Percentiles rank a stretch among this genome's conserved stretches.
phyloP scores from a whole-genome alignment of 2,797 vertebrate genomes.

The Brachymystax lenok region DNA sequence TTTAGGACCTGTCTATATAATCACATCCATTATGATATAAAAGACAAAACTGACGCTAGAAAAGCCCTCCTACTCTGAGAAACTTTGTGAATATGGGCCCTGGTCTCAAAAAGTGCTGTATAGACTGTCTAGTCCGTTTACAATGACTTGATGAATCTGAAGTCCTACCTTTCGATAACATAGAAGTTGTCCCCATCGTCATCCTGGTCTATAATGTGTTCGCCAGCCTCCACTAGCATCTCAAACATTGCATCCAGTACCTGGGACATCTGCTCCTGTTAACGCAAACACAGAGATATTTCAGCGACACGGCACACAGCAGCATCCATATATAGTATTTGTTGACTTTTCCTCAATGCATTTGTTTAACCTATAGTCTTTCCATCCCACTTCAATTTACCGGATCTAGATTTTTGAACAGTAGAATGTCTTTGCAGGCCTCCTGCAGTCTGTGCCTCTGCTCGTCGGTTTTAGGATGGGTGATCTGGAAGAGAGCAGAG shows the following conservation, averaged over 20 bases:
- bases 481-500: conserved; percentile 78
- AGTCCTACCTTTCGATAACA: conserved; percentile 84
- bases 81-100: no score
- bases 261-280: conserved; percentile 96
- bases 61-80: no score
- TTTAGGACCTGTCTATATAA: no score
- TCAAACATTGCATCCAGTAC: conserved; percentile 99
- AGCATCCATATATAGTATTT: not conserved
- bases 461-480: conserved; percentile 97
- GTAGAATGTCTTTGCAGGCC: conserved; percentile 95
- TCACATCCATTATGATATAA: no score
- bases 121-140: no score
- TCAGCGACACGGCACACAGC: not conserved
- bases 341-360: conserved; percentile 8
- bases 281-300: not conserved
- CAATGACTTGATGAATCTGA: not conserved
- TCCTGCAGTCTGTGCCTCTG: conserved; percentile 97
- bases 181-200: conserved; percentile 99
- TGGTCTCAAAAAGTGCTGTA: not conserved
- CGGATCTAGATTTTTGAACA: conserved; percentile 96
- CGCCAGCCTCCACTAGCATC: conserved; percentile 87
- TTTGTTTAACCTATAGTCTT: not conserved
- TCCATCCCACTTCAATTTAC: conserved; percentile 71
- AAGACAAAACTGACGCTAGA: no score
- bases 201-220: conserved; percentile 96